Conservation (phyloP, 2,113 vertebrate species). For the Thomomys bottae region DNA sequence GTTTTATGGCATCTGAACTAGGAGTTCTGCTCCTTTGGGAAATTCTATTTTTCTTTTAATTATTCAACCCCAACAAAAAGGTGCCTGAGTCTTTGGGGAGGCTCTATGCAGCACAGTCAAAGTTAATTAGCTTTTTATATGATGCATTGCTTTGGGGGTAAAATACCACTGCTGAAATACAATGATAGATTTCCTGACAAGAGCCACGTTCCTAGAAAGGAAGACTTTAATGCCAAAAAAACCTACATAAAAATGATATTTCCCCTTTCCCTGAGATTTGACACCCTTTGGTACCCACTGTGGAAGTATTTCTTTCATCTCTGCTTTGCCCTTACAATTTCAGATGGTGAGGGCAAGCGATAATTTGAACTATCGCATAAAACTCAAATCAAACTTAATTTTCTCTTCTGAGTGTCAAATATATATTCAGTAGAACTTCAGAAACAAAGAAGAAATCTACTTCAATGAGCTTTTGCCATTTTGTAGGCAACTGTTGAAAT, state of each 20-base stretch:
- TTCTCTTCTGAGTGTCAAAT: slow-evolving; percentile 2
- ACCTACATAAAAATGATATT: background rate
- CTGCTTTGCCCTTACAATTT: slow-evolving; percentile 38
- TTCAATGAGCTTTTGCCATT: background rate
- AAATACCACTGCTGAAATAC: slow-evolving; percentile 63
- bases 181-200: slow-evolving; percentile 15
- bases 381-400: background rate
- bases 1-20: slow-evolving; percentile 61
- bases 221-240: background rate
- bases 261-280: background rate
- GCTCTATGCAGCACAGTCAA: slow-evolving; percentile 72
- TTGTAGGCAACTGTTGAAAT: background rate
- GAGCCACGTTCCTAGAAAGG: background rate
- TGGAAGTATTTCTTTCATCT: slow-evolving; percentile 20
- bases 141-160: slow-evolving; percentile 60
- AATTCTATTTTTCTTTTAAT: slow-evolving; percentile 80
- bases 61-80: slow-evolving; percentile 78
- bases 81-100: slow-evolving; percentile 76
- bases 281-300: background rate
- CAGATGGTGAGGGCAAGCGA: background rate
- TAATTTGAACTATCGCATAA: background rate
- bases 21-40: slow-evolving; percentile 76
- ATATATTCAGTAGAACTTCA: background rate
- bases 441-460: background rate
- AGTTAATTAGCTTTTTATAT: slow-evolving; percentile 83